Base-by-base conservation (phyloP, 1,140 invertebrate genomes). In the Limonius californicus region DNA sequence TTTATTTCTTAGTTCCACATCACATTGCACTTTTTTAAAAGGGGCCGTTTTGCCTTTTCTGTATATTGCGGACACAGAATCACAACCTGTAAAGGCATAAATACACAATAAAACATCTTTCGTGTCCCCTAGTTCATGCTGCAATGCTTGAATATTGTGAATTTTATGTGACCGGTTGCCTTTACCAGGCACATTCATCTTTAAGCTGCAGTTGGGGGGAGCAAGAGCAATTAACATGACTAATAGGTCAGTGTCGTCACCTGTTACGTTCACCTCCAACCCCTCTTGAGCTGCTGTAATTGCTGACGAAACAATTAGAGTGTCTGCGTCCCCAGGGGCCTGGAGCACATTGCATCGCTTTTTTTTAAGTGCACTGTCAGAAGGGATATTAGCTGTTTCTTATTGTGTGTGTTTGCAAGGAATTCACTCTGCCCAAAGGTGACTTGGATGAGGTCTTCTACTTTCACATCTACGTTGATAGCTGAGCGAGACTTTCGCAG, bases 241-340 rank as follows among this genome's bases (percentile, higher is more conserved):
- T 18, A 58, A 45, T 58, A 58, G 6, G 57, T 58, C 57, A 18
- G 57, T 58, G 42, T 58, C 57, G 19, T 58, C 57, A 58, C 35
- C 57, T 23, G 45, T 20, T 19, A 58, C 57, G 11, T 20, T 19
- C 42, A 42, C 39, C 16, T 58, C 30, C 30, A 58, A 19, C 18
- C 19, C 57, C 23, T 58, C 23, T 42, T 20, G 30, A 21, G 57
- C 57, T 58, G 16, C 42, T 39, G 30, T 18, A 19, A 58, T 58
- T 39, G 57, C 35, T 58, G 57, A 15, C n/a, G 15, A 45, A 16
- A 58, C 42, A 39, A 58, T 42, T 45, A 58, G 39, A 23, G 39
- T 14, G 32, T 58, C 35, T 23, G 57, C 32, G 27, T 58, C 57
- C 15, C 57, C 57, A 32, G 7, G 6, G 67, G 9, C 19, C 58